Evolutionary conservation across 1,140 invertebrate genomes (phyloP), one percentile per base, ranked within the genome.

Genomic region (Drosophila lini): DNA sequence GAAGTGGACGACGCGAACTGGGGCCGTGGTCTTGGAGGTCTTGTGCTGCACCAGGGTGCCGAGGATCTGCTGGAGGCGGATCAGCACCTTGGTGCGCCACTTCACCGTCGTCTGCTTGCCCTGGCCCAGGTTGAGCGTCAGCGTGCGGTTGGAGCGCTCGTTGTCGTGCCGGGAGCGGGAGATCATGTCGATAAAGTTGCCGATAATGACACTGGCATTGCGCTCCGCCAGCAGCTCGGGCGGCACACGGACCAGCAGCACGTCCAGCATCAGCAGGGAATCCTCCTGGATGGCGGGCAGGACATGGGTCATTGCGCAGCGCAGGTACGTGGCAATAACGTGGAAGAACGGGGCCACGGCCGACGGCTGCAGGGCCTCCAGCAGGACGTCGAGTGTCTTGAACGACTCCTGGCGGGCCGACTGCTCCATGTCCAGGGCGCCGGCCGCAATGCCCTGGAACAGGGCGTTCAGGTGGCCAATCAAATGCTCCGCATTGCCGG

Each of bases 231-330:
- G 91, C 36, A 96, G 92, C 2, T 58, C 45, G 42, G 91, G 80
- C 5, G 94, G 95, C 59, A 94, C 94, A 57, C 94, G 93, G 38
- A 94, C 91, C 15, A 96, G 90, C 22, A 97, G 92, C 56, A 94
- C 93, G 81, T 97, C 97, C n/a, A 97, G 92, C 55, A 97, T 94
- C 9, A 95, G 81, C 3, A 98, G 92, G 1, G 97, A 97, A 91
- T 97, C 97, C 90, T 96, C 95, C 88, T 97, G 96, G 53, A 98
- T 95, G 48, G 94, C 93, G 13, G 94, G 94, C 90, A 96, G 94
- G 60, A 98, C 96, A 78, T 97, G 96, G 10, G 96, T 97, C 96
- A 98, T 97, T 1, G 96, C 95, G 93, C 97, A 98, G 34, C 95
- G 94, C 34, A 98, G 91, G 85, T 97, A 97, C 11, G 96, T 96